Evolutionary conservation across 2,113 vertebrate species (phyloP).

Genomic region (Stigmatopora nigra): DNA sequence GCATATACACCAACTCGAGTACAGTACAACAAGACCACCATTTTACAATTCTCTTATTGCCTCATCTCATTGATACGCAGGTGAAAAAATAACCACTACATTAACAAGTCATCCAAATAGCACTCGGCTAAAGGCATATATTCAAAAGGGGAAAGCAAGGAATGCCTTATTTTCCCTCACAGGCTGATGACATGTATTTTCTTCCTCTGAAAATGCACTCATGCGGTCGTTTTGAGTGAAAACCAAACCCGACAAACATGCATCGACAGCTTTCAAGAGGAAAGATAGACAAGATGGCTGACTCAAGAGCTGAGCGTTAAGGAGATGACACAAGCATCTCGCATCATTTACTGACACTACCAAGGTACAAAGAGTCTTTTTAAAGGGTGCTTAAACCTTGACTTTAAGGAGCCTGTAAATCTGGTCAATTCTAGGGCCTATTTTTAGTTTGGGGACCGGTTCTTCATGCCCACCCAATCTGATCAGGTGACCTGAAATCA

Average conservation of each 20-base stretch:
- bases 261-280: neutral
- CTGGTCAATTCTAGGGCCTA: neutral
- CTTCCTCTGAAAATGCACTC: neutral
- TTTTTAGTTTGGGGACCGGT: neutral
- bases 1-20: neutral
- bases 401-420: neutral
- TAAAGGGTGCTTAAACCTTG: too few relatives aligned
- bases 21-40: too few relatives aligned
- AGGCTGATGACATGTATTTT: slow-evolving; percentile 23
- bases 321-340: neutral
- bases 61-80: neutral
- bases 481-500: too few relatives aligned
- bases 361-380: neutral
- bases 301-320: neutral
- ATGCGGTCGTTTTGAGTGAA: neutral
- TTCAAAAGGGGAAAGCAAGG: slow-evolving; percentile 28
- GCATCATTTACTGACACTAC: neutral
- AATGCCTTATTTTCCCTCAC: neutral
- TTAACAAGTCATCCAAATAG: neutral
- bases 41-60: neutral
- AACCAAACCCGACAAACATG: neutral
- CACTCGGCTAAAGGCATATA: neutral
- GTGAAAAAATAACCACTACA: neutral
- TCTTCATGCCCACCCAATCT: too few relatives aligned
- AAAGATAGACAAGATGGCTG: neutral